A percentile compares a stretch with the other conserved stretches of the same genome.
Conservation (phyloP, 2,113 vertebrate species). For the Xiphophorus maculatus region DNA sequence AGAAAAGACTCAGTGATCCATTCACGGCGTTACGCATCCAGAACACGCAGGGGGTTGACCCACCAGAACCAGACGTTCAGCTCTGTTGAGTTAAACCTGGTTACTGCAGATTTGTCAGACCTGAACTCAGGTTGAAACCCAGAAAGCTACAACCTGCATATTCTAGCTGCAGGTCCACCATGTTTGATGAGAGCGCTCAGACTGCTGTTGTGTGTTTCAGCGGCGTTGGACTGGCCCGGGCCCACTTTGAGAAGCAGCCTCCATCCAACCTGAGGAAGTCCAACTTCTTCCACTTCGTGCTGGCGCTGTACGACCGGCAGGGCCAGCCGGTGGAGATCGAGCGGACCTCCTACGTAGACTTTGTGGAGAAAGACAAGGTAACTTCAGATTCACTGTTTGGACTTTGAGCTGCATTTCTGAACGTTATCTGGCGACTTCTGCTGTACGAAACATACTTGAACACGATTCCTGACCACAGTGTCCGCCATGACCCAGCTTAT, state of each 20-base stretch:
- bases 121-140: not conserved
- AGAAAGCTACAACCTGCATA: not conserved
- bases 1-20: no score
- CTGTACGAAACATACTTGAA: no score
- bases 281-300: constrained; percentile 98
- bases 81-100: no score
- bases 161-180: not conserved
- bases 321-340: constrained; percentile 97
- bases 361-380: constrained; percentile 96
- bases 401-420: no score
- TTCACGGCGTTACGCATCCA: no score
- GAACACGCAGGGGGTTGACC: no score
- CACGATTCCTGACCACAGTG: no score
- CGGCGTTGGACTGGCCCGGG: constrained; percentile 90
- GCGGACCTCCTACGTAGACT: constrained; percentile 94
- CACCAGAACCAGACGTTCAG: no score
- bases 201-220: constrained; percentile 70
- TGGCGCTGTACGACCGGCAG: constrained; percentile 96
- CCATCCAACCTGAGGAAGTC: constrained; percentile 96
- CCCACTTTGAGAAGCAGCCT: constrained; percentile 98
- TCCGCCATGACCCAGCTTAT: no score
- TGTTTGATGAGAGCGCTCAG: not conserved
- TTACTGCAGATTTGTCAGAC: not conserved
- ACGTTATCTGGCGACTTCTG: not conserved
- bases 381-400: constrained; percentile 13